Evolutionary conservation across 2,888 invertebrate species (phyloP), one percentile per base, ranked within the genome.

Genomic region (Drosophila kuntzei): DNA sequence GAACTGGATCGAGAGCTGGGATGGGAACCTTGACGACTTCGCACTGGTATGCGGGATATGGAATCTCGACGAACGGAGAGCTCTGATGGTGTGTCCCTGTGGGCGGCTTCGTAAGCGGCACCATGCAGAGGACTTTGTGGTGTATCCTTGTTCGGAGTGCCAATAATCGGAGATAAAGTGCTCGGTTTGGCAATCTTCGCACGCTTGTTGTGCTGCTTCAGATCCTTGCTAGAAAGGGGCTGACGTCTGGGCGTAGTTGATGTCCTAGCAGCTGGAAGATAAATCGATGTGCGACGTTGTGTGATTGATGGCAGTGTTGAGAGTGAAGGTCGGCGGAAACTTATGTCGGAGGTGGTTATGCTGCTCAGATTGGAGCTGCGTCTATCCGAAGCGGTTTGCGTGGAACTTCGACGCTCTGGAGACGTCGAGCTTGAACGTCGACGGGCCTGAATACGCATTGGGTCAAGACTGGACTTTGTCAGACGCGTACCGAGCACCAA

Each of bases 81-180:
- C 20, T 85, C 83, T 0, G 90, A 85, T 0, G 80, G 59, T 0
- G 81, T 84, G 9, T 85, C 85, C 55, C 41, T 44, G 9, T 77
- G 80, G 2, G 71, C 76, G 2, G 70, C 69, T 5, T 87, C 88
- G 6, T 80, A 87, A 3, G 79, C 69, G 12, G 76, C 65, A 0
- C 76, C 75, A 66, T 86, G 84, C 3, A 76, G 53, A 0, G 90
- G 89, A 76, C 91, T 90, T 20, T 87, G 87, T 12, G 62, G 62
- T 5, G 39, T 62, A 20, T 92, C 92, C 68, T 91, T 92, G 58
- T 92, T 92, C 2, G 92, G 92, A 0, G 92, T 92, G 1, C 92
- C 92, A 51, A 92, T 90, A 12, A 92, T 92, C 0, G 92, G 92
- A 0, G 92, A 92, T 1, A 92, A 70, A 1, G 91, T 91, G 20